A percentile compares a stretch with the other conserved stretches of the same genome.
phyloP scores from a whole-genome alignment of 2,797 vertebrate species.

The Coregonus suidteri region DNA sequence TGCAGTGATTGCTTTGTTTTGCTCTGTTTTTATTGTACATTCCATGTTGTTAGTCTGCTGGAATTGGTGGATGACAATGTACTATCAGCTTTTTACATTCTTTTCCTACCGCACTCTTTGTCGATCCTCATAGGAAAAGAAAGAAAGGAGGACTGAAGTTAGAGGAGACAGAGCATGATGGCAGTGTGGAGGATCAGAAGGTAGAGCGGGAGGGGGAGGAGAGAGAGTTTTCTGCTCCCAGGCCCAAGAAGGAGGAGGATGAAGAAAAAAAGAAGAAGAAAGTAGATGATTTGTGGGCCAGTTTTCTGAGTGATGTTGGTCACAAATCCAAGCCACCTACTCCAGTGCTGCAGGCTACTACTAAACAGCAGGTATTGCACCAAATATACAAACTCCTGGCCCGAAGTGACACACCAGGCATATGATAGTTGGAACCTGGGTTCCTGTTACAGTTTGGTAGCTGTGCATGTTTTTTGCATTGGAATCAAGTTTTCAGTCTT shows the following conservation, averaged over 20 bases:
- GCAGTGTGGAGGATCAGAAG: slow-evolving; percentile 36
- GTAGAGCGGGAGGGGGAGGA: slow-evolving; percentile 51
- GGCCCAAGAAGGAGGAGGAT: slow-evolving; percentile 13
- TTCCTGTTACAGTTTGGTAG: not conserved
- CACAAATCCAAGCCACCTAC: slow-evolving; percentile 73
- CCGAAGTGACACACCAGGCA: not conserved
- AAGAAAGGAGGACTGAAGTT: slow-evolving; percentile 80
- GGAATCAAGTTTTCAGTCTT: no score
- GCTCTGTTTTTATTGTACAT: not conserved
- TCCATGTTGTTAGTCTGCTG: not conserved
- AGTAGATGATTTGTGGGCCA: slow-evolving; percentile 95
- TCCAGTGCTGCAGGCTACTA: slow-evolving; percentile 29
- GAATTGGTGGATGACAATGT: not conserved
- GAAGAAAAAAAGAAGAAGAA: slow-evolving; percentile 77
- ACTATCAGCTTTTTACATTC: not conserved
- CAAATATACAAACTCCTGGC: not conserved
- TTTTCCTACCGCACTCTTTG: not conserved
- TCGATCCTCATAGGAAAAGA: slow-evolving; percentile 77
- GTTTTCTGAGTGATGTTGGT: slow-evolving; percentile 92
- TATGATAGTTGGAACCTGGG: not conserved
- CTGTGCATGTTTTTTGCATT: no score
- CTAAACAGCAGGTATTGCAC: slow-evolving; percentile 2
- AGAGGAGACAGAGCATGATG: slow-evolving; percentile 58
- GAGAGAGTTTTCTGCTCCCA: slow-evolving; percentile 6
- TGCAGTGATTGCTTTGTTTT: not conserved